Evolutionary conservation across 2,797 vertebrate species (phyloP).

Genomic region (Hozukius guyotensis): DNA sequence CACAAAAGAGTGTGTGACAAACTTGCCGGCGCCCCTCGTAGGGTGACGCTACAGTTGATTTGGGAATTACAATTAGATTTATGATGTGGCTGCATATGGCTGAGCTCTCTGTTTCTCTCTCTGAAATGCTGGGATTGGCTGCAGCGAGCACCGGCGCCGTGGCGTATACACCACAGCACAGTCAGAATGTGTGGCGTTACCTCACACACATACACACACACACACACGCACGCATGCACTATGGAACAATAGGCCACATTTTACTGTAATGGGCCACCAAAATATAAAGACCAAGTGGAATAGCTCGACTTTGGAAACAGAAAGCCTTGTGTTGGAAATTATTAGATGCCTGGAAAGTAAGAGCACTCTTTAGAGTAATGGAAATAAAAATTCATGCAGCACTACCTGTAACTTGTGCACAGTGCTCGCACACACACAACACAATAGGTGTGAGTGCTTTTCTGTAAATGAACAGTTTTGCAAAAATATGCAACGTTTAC

Average conservation of each 20-base stretch:
- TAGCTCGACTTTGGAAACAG: constrained; percentile 64
- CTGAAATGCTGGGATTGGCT: constrained; percentile 77
- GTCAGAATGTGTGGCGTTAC: constrained; percentile 73
- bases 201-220: constrained; percentile 49
- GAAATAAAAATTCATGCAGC: constrained; percentile 49
- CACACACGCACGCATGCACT: constrained; percentile 30
- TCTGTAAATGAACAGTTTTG: not conserved
- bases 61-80: constrained; percentile 86
- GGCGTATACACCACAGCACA: constrained; percentile 64
- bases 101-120: constrained; percentile 80
- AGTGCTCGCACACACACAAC: not conserved
- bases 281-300: constrained; percentile 66
- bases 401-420: constrained; percentile 44
- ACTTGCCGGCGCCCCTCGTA: constrained; percentile 71
- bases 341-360: constrained; percentile 63
- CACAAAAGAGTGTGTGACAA: constrained; percentile 75
- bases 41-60: constrained; percentile 81
- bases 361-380: constrained; percentile 39
- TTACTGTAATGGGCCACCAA: constrained; percentile 71
- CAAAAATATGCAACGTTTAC: not conserved
- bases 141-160: constrained; percentile 78
- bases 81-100: constrained; percentile 83
- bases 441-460: not conserved
- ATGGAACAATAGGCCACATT: constrained; percentile 75
- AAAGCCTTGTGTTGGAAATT: constrained; percentile 69